Evolutionary conservation across 2,113 vertebrate genomes (phyloP).

Genomic region (Cranoglanis bouderius): DNA sequence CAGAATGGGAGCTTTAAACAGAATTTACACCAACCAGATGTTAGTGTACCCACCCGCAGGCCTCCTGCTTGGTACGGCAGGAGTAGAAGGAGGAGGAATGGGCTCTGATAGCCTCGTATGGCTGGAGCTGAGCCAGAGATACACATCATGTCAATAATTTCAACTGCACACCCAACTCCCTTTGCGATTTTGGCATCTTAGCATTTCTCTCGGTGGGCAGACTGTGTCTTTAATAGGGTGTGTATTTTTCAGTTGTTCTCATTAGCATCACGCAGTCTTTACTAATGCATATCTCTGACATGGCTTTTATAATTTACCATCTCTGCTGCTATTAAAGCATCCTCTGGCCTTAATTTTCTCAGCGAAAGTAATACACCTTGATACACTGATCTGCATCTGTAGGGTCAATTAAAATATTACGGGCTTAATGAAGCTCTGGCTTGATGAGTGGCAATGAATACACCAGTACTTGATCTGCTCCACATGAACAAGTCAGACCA

Average conservation of each 20-base stretch:
- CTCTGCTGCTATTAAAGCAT: conserved; percentile 63
- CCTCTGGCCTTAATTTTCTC: conserved; percentile 61
- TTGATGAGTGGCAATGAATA: conserved; percentile 60
- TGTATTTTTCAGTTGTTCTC: conserved; percentile 61
- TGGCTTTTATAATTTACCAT: conserved; percentile 67
- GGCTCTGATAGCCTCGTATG: conserved; percentile 54
- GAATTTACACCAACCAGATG: conserved; percentile 52
- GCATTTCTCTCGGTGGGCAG: conserved; percentile 29
- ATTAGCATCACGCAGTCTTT: conserved; percentile 61
- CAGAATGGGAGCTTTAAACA: conserved; percentile 53
- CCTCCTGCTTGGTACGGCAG: conserved; percentile 23
- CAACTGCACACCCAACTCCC: conserved; percentile 41
- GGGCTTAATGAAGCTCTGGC: conserved; percentile 65
- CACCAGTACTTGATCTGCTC: conserved; percentile 30
- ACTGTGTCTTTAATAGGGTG: conserved; percentile 62
- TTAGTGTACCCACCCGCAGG: conserved; percentile 32
- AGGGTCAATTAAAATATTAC: conserved; percentile 69
- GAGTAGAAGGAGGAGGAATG: conserved; percentile 36
- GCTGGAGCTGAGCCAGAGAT: conserved; percentile 55
- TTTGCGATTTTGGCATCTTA: conserved; percentile 13
- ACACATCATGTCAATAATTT: conserved; percentile 55
- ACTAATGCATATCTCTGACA: conserved; percentile 62
- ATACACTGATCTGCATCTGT: conserved; percentile 66
- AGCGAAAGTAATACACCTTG: conserved; percentile 17
- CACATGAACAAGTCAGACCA: conserved; percentile 1